Evolutionary conservation across 2,888 invertebrate genomes (phyloP), one percentile per base, ranked within the genome.

Genomic region (Watsonalla cultraria): DNA sequence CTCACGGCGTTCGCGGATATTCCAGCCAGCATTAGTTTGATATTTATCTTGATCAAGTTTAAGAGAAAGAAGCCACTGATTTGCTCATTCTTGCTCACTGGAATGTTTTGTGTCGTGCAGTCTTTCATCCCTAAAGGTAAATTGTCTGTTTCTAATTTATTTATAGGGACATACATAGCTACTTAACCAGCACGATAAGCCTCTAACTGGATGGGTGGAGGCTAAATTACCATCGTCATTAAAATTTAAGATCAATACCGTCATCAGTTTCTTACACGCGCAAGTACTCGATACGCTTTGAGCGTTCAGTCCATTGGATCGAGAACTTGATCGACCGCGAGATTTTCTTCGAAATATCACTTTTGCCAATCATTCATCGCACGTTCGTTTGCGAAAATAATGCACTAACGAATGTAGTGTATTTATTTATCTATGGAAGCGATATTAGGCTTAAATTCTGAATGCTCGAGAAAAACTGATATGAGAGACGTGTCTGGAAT

Each of bases 1-100:
- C 69, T 93, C 42, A 92, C 93, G n/a, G 79, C 92, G 0, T 60
- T 92, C 7, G 83, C 92, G 7, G 94, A 84, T 63, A 80, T 94
- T 46, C 93, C 94, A 0, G 93, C 92, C 0, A 92, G 92, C 64
- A 66, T 92, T 15, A 68, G 85, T 24, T 90, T 92, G 54, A 90
- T 88, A 52, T 83, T 90, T 54, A 71, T 92, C 46, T 78, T 93
- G 50, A 91, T 91, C 52, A 80, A 76, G 50, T 82, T 88, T 46
- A 91, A 92, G 46, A 82, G 92, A 52, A 92, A 92, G 62, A 78
- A 77, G 45, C 91, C 92, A 0, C 73, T 92, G 33, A 80, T 86
- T 50, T 76, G 72, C 33, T 84, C 92, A 0, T 92, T 91, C 64
- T 61, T 92, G 6, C 55, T 87, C 13, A 92, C 92, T 47, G 92